phyloP scores from a whole-genome alignment of 2,113 vertebrate species.

The Pavo muticus region DNA sequence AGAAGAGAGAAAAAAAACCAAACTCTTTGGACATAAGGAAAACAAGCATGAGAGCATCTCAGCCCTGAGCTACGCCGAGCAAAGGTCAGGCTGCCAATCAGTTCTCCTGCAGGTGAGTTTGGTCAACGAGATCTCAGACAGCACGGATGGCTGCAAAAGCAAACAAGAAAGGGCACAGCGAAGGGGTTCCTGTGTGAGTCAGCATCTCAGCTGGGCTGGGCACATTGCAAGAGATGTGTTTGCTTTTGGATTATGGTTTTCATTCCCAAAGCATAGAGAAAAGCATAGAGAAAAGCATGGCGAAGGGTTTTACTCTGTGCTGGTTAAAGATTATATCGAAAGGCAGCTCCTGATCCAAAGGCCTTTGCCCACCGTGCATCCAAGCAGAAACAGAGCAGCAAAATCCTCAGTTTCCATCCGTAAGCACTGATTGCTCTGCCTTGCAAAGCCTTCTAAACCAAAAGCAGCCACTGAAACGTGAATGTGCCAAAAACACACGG shows the following conservation, averaged over 20 bases:
- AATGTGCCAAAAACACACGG: not conserved
- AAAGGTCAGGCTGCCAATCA: not conserved
- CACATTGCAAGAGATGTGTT: not conserved
- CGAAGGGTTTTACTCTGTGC: not conserved
- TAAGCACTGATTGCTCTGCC: not conserved
- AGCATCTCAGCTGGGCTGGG: not conserved
- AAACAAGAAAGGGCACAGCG: rapidly evolving
- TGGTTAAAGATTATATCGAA: not conserved
- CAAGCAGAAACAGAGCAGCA: not conserved
- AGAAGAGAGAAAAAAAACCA: not conserved
- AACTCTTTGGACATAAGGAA: not conserved
- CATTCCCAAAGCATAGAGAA: not conserved
- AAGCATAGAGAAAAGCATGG: not conserved
- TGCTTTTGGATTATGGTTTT: not conserved
- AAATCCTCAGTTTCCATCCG: not conserved
- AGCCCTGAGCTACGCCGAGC: rapidly evolving
- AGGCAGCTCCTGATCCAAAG: not conserved
- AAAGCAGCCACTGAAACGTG: not conserved
- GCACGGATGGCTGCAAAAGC: not conserved
- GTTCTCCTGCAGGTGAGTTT: not conserved
- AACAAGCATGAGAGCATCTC: rapidly evolving
- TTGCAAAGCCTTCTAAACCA: not conserved
- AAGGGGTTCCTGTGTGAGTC: not conserved
- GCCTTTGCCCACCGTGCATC: not conserved
- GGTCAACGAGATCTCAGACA: not conserved